Conservation (phyloP, 2,797 vertebrate genomes). For the Monodelphis domestica region DNA sequence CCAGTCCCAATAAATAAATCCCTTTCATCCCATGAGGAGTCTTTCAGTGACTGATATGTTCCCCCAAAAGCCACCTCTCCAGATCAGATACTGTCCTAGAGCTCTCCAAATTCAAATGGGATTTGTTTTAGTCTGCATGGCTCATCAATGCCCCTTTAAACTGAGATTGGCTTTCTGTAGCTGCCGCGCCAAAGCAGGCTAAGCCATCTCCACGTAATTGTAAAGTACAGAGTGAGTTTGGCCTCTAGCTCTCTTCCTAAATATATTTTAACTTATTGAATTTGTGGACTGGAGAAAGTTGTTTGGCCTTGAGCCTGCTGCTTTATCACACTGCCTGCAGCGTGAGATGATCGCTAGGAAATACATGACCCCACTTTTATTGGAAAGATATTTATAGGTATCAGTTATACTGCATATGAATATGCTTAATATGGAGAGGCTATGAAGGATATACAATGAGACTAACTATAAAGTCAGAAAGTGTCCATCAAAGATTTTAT, state of each 20-base stretch:
- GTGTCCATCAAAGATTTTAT: constrained; percentile 54
- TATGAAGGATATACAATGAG: constrained; percentile 21
- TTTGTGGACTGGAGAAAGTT: constrained; percentile 70
- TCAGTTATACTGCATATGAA: constrained; percentile 59
- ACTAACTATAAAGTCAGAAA: constrained; percentile 48
- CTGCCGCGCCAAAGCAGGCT: constrained; percentile 57
- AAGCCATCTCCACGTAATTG: constrained; percentile 63
- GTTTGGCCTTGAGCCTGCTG: constrained; percentile 76
- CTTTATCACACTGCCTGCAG: constrained; percentile 72
- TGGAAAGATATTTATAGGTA: constrained; percentile 78
- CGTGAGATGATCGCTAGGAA: constrained; percentile 70
- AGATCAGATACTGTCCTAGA: constrained; percentile 3
- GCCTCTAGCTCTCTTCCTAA: constrained; percentile 74
- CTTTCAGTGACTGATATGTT: constrained; percentile 26
- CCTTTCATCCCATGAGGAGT: too few species aligned
- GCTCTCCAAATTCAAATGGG: constrained; percentile 37
- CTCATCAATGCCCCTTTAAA: constrained; percentile 39
- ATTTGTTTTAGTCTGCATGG: not conserved
- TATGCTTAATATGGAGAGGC: constrained; percentile 65
- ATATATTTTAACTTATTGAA: constrained; percentile 77
- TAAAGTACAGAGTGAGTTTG: constrained; percentile 62
- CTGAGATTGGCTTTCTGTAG: constrained; percentile 39
- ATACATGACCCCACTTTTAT: constrained; percentile 72
- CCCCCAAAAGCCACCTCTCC: not conserved
- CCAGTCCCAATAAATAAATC: not conserved